These are phyloP conservation scores for Eriosoma lanigerum DNA, from an alignment of 1,140 invertebrate species.

Conservation along the genomic window DNA sequence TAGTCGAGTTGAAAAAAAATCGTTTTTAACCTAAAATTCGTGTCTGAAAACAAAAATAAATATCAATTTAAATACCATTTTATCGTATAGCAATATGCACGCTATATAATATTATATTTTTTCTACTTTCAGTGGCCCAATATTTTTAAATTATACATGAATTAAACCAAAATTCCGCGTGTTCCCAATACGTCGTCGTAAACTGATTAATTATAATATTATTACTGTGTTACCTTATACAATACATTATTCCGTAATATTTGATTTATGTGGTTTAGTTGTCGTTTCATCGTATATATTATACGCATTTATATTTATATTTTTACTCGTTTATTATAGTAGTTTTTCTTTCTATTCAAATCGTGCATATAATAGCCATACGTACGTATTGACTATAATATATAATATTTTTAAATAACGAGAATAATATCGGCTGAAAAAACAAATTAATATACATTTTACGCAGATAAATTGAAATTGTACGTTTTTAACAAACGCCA, in stretches of 20 bases:
- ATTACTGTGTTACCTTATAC: neutral
- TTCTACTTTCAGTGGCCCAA: too few relatives aligned
- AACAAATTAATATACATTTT: neutral
- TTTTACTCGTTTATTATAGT: conserved; percentile 19
- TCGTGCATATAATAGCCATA: neutral
- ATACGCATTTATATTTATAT: neutral
- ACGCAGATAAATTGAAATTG: neutral
- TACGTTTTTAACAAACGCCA: too few relatives aligned
- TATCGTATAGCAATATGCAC: too few relatives aligned
- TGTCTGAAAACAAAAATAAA: too few relatives aligned
- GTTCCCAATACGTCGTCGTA: neutral
- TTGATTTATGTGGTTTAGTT: conserved; percentile 16
- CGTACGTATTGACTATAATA: neutral
- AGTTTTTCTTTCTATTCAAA: neutral
- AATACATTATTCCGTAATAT: neutral
- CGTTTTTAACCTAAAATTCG: too few relatives aligned
- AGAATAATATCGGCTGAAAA: neutral
- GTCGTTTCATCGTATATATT: neutral
- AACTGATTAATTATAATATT: conserved; percentile 26
- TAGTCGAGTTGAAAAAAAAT: too few relatives aligned
- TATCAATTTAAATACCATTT: too few relatives aligned
- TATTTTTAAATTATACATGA: too few relatives aligned
- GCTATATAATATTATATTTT: too few relatives aligned
- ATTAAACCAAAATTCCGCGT: neutral
- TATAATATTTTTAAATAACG: neutral